phyloP scores from a whole-genome alignment of 1,140 invertebrate species.

The Geopemphigus sp. region DNA sequence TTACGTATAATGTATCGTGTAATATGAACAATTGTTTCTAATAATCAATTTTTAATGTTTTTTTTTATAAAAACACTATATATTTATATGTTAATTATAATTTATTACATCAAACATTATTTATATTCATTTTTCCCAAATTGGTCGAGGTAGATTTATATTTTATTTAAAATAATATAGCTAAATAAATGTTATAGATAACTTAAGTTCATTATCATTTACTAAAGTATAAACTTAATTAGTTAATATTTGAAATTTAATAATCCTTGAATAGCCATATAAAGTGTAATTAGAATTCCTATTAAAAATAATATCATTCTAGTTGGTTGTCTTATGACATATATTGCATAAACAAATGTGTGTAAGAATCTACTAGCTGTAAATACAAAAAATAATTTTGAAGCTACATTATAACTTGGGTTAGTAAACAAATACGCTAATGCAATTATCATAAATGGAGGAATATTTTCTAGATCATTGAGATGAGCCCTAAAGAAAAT shows the following conservation, averaged over 20 bases:
- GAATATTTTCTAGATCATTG: constrained; percentile 64
- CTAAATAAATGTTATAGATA: no score
- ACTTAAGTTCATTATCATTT: no score
- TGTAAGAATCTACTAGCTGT: constrained; percentile 61
- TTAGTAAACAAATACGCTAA: constrained; percentile 63
- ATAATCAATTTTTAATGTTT: no score
- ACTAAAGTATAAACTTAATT: no score
- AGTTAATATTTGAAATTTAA: constrained; percentile 5
- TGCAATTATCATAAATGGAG: constrained; percentile 63
- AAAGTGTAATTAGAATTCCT: constrained; percentile 59
- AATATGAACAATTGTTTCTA: no score
- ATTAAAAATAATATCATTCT: constrained; percentile 60
- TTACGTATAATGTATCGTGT: no score
- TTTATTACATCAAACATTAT: no score
- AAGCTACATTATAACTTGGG: constrained; percentile 59
- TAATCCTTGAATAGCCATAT: constrained; percentile 57
- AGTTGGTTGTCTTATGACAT: constrained; percentile 61
- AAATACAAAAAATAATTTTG: constrained; percentile 62
- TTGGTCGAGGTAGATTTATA: no score
- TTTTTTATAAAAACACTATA: no score
- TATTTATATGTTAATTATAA: no score
- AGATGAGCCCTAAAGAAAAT: constrained; percentile 62
- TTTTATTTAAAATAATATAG: no score
- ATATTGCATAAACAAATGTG: constrained; percentile 63
- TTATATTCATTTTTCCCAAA: no score